Conservation (phyloP, 2,797 vertebrate genomes). For the Graptemys geographica region DNA sequence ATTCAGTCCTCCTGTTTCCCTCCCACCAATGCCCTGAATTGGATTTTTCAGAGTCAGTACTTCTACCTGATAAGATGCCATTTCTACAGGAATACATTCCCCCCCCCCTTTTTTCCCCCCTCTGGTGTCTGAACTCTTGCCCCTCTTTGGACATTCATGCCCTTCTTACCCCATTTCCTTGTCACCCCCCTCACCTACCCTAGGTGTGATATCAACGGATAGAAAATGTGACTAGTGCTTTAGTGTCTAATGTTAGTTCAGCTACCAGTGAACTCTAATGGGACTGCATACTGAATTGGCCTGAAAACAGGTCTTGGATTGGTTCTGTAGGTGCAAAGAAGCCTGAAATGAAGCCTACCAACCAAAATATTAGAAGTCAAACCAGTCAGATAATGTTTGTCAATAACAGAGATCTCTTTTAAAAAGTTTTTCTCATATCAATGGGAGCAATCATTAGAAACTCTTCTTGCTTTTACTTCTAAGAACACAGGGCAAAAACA, state of each 20-base stretch:
- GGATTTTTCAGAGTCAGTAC: not conserved
- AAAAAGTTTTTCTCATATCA: not conserved
- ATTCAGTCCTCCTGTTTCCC: not conserved
- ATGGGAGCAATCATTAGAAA: not conserved
- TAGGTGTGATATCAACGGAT: not conserved
- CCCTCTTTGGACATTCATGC: not conserved
- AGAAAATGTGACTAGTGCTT: not conserved
- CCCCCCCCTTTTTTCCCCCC: not conserved
- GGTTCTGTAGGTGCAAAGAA: rapidly evolving
- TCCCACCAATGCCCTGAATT: not conserved
- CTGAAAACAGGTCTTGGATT: rapidly evolving
- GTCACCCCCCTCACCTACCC: not conserved
- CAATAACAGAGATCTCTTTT: too few species aligned
- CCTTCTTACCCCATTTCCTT: not conserved
- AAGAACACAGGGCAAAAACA: not conserved
- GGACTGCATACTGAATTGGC: not conserved
- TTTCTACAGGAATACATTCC: not conserved
- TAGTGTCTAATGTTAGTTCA: not conserved
- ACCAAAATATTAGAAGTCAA: not conserved
- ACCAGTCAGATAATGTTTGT: not conserved
- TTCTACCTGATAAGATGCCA: not conserved
- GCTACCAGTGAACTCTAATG: not conserved
- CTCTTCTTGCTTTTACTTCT: constrained; percentile 25
- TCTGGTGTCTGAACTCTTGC: not conserved
- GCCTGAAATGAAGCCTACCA: not conserved